phyloP scores from a whole-genome alignment of 1,140 invertebrate species.

The Papilio polytes region DNA sequence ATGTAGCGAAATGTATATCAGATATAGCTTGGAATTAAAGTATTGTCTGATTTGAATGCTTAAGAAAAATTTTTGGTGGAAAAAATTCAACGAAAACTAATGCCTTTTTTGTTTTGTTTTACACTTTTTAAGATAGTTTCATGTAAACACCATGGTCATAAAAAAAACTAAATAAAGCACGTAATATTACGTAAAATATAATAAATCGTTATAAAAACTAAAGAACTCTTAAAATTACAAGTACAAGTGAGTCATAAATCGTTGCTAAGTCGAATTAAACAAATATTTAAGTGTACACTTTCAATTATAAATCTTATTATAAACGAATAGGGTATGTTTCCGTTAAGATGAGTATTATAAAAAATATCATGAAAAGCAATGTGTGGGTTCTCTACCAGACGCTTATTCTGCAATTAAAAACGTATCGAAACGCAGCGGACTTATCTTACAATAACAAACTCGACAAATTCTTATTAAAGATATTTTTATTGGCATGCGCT shows the following conservation, averaged over 20 bases:
- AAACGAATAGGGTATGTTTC: constrained; percentile 18
- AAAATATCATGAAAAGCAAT: constrained; percentile 1
- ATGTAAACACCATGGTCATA: too few species aligned
- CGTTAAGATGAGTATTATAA: neutral
- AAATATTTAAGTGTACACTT: neutral
- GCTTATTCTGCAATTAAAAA: constrained; percentile 39
- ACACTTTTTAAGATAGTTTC: too few species aligned
- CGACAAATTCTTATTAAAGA: constrained; percentile 62
- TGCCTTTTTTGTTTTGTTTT: too few species aligned
- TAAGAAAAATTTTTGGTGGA: neutral
- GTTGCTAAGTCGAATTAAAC: neutral
- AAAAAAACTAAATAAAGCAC: too few species aligned
- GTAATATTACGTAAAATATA: neutral
- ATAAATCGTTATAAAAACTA: neutral
- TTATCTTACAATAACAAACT: constrained; percentile 57
- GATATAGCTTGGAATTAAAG: neutral
- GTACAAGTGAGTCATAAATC: constrained; percentile 31
- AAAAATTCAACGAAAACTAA: too few species aligned
- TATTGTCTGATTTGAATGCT: neutral
- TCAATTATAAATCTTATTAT: constrained; percentile 1
- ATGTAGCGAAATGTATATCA: neutral
- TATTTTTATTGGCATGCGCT: constrained; percentile 60
- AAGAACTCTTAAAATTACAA: neutral
- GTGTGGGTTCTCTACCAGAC: constrained; percentile 18
- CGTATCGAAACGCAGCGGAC: constrained; percentile 30